phyloP scores from a whole-genome alignment of 2,888 invertebrate species.

The Drosophila barbarae region DNA sequence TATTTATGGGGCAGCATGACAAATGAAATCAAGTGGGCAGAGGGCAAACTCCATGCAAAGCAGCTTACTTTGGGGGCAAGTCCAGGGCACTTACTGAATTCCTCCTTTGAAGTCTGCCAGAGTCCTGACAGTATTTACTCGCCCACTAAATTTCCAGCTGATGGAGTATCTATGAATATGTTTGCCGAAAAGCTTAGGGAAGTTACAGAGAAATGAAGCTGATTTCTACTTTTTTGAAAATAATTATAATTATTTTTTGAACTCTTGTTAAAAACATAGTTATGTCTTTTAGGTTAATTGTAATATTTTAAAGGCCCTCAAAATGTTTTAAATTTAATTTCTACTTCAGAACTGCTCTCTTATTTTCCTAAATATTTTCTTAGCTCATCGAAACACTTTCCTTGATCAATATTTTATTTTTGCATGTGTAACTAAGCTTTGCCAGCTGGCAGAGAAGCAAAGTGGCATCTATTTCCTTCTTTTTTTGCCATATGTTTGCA shows the following conservation, averaged over 20 bases:
- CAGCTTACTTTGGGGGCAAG: slow-evolving; percentile 22
- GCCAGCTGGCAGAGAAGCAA: slow-evolving; percentile 18
- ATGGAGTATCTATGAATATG: slow-evolving; percentile 15
- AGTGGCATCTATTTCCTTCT: neutral
- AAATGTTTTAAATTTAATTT: neutral
- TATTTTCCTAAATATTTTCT: neutral
- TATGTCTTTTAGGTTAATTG: neutral
- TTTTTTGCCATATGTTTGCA: slow-evolving; percentile 7
- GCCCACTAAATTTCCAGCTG: slow-evolving; percentile 19
- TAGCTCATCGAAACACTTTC: too few species aligned
- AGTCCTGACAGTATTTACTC: slow-evolving; percentile 35
- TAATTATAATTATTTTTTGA: neutral
- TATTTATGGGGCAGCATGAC: slow-evolving; percentile 50
- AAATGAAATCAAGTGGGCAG: slow-evolving; percentile 44
- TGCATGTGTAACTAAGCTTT: slow-evolving; percentile 8
- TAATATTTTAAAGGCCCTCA: neutral
- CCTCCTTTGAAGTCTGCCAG: slow-evolving; percentile 48
- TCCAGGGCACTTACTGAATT: neutral
- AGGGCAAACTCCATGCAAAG: slow-evolving; percentile 28
- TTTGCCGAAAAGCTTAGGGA: neutral
- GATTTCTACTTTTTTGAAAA: neutral
- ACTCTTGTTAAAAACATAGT: neutral
- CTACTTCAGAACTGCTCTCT: neutral
- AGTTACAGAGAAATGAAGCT: neutral
- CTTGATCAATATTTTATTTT: neutral